Base-by-base conservation (phyloP, 1,140 invertebrate genomes). In the Diachasma alloeum region DNA sequence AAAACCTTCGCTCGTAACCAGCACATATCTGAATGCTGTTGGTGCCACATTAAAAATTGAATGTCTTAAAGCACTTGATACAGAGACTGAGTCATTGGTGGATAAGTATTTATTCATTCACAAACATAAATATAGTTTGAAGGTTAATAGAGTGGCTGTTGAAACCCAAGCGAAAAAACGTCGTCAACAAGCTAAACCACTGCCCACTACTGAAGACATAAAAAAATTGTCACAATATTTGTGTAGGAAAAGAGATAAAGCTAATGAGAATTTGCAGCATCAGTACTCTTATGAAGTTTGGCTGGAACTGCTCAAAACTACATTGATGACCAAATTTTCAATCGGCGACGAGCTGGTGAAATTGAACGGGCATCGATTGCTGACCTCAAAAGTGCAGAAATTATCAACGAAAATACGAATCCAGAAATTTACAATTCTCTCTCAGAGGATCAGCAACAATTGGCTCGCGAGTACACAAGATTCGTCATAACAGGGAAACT, bases 91-190 rank as follows among this genome's bases (percentile, higher is more conserved):
- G 39, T 22, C 0, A 71, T 22, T 24, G 10, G 48, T 46, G 0
- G 72, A 80, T 46, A 68, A 80, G 56, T 78, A 77, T 72, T 36
- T 80, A 36, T 75, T 75, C 48, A 17, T 78, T 19, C 46, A 74
- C 13, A 36, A 39, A 46, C 67, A 56, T 36, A 15, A 75, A 56
- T 15, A 39, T 9, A 5, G 42, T 36, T n/a, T 44, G 19, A 5
- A n/a, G 39, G 44, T 71, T 10, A 77, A 80, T 19, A 71, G 48
- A 48, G 53, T 22, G 42, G 79, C 70, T 24, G 22, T 48, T 11
- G 73, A 78, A 59, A 48, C 72, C 4, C 79, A 80, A 63, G 56
- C 71, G 1, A 56, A 42, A 26, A 63, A 79, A 31, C 44, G 67
- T 53, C 37, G 76, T 36, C 66, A 66, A 71, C 44, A 70, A 26